Conservation (phyloP, 2,888 invertebrate species). For the Zaprionus bogoriensis region DNA sequence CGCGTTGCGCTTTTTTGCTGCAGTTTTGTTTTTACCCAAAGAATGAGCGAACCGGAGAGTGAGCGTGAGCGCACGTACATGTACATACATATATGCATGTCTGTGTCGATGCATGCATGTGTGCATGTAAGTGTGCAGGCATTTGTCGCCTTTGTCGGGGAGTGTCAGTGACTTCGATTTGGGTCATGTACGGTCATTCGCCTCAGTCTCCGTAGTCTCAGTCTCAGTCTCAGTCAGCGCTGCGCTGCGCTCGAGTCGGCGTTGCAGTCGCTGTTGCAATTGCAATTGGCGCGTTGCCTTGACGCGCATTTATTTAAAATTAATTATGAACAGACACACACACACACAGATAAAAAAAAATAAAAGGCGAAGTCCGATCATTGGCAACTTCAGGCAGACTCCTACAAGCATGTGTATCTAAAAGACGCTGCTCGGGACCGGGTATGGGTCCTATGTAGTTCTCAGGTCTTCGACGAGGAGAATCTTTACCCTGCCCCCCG, state of each 20-base stretch:
- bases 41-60: not conserved
- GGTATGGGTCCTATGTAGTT: too few species aligned
- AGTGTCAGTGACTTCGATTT: slow-evolving; percentile 87
- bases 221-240: too few species aligned
- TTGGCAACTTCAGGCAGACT: too few species aligned
- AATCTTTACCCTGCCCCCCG: too few species aligned
- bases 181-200: slow-evolving; percentile 87
- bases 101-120: too few species aligned
- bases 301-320: slow-evolving; percentile 75
- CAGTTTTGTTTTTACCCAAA: slow-evolving; percentile 65
- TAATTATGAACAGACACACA: slow-evolving; percentile 53
- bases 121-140: slow-evolving; percentile 18
- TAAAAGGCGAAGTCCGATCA: not conserved
- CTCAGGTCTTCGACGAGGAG: too few species aligned
- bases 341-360: slow-evolving; percentile 2
- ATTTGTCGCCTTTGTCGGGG: slow-evolving; percentile 54
- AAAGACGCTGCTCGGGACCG: too few species aligned
- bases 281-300: slow-evolving; percentile 63
- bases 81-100: too few species aligned
- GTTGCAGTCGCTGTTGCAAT: slow-evolving; percentile 27
- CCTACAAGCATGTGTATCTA: too few species aligned
- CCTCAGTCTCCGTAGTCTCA: too few species aligned
- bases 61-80: not conserved
- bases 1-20: slow-evolving; percentile 53
- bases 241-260: slow-evolving; percentile 18